Percentiles rank a stretch among this genome's conserved stretches.
Conservation (phyloP, 2,113 vertebrate genomes). For the Aptenodytes forsteri region DNA sequence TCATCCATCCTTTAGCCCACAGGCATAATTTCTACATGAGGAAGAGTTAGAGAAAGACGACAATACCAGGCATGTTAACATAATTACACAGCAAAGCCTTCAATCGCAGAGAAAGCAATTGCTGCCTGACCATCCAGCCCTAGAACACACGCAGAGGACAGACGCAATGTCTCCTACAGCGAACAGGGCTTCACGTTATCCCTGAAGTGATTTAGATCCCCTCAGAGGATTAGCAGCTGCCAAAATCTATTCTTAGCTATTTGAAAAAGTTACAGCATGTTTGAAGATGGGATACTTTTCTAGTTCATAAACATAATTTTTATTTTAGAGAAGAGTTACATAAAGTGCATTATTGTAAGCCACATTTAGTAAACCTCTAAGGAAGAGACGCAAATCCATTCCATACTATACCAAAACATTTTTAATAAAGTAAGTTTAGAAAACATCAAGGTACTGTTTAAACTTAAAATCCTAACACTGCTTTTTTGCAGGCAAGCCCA, state of each 20-base stretch:
- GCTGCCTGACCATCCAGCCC: background rate
- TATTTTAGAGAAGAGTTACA: background rate
- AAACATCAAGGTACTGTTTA: background rate
- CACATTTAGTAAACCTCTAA: background rate
- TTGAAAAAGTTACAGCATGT: background rate
- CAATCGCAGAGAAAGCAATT: background rate
- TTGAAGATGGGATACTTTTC: conserved; percentile 8
- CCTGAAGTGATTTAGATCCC: background rate
- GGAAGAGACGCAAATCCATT: background rate
- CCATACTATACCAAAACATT: background rate
- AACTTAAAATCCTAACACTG: background rate
- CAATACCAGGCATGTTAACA: background rate
- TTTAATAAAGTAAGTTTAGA: background rate
- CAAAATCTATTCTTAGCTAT: conserved; percentile 21
- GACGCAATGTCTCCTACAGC: background rate
- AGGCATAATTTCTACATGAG: background rate
- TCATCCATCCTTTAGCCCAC: background rate
- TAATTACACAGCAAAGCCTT: conserved; percentile 40
- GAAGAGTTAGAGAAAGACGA: background rate
- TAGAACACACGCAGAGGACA: background rate
- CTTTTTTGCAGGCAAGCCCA: background rate
- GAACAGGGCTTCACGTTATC: background rate
- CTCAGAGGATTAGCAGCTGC: conserved; percentile 13
- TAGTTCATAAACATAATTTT: background rate
- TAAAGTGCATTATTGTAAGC: background rate